Evolutionary conservation across 1,140 invertebrate genomes (phyloP).

Genomic region (Euborellia annulipes): DNA sequence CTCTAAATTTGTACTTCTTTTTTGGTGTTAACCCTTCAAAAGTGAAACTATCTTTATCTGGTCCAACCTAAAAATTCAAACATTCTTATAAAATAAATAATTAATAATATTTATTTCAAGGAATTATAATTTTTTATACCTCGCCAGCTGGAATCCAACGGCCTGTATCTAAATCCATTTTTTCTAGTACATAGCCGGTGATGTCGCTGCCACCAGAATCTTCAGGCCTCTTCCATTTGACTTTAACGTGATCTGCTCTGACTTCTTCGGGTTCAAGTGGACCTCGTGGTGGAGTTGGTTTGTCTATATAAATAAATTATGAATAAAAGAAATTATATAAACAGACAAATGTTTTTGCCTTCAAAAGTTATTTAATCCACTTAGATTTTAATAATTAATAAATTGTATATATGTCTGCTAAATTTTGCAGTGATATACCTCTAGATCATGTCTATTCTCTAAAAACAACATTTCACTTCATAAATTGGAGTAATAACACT

Average conservation of each 20-base stretch:
- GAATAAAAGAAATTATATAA: conserved; percentile 4
- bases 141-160: conserved; percentile 85
- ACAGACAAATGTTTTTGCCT: no score
- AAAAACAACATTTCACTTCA: no score
- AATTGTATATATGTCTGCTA: no score
- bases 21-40: conserved; percentile 89
- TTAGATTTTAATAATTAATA: no score
- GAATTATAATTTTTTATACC: conserved; percentile 27
- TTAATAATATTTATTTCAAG: conserved; percentile 1
- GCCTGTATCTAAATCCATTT: conserved; percentile 86
- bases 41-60: conserved; percentile 61
- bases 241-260: conserved; percentile 74
- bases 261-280: conserved; percentile 78
- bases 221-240: conserved; percentile 88
- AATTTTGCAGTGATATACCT: no score
- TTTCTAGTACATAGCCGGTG: conserved; percentile 92
- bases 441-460: no score
- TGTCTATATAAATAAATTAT: conserved; percentile 47
- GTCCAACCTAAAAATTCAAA: conserved; percentile 32
- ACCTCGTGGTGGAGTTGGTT: conserved; percentile 68
- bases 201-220: conserved; percentile 87
- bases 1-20: conserved; percentile 96
- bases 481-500: no score
- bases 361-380: no score
- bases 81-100: conserved; percentile 7